phyloP scores from a whole-genome alignment of 2,113 vertebrate species.

The Pseudorasbora parva region DNA sequence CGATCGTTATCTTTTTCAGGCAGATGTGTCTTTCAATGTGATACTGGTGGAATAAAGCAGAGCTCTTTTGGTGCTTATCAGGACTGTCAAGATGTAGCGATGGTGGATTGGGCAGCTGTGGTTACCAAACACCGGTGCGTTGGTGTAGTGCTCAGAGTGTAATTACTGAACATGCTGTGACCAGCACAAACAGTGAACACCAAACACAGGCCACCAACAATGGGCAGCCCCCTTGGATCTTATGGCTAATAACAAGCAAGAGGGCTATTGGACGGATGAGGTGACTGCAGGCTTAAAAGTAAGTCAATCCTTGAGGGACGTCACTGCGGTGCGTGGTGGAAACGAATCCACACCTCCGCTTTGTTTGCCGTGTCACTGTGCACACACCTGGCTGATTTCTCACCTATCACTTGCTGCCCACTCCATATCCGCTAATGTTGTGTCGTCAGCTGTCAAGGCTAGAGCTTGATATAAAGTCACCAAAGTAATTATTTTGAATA shows the following conservation, averaged over 20 bases:
- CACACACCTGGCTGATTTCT: slow-evolving; percentile 45
- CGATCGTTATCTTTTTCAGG: slow-evolving; percentile 29
- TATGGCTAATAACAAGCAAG: slow-evolving; percentile 53
- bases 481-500: no score
- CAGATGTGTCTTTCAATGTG: slow-evolving; percentile 36
- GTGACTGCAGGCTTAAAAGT: slow-evolving; percentile 5
- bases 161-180: slow-evolving; percentile 59
- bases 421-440: background rate
- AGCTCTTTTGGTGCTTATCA: slow-evolving; percentile 31
- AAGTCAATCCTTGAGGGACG: slow-evolving; percentile 10
- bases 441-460: background rate
- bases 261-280: slow-evolving; percentile 43
- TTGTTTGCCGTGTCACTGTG: slow-evolving; percentile 18
- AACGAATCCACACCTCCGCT: slow-evolving; percentile 42
- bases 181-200: slow-evolving; percentile 49
- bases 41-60: slow-evolving; percentile 15
- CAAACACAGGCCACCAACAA: slow-evolving; percentile 45
- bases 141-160: slow-evolving; percentile 30
- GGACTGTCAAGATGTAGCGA: slow-evolving; percentile 37
- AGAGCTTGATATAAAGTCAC: background rate
- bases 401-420: slow-evolving; percentile 37
- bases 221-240: slow-evolving; percentile 9
- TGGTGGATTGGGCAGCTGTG: slow-evolving; percentile 26
- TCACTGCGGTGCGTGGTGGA: slow-evolving; percentile 14
- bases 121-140: background rate